Evolutionary conservation across 1,140 invertebrate species (phyloP).

Genomic region (Habropoda laboriosa): DNA sequence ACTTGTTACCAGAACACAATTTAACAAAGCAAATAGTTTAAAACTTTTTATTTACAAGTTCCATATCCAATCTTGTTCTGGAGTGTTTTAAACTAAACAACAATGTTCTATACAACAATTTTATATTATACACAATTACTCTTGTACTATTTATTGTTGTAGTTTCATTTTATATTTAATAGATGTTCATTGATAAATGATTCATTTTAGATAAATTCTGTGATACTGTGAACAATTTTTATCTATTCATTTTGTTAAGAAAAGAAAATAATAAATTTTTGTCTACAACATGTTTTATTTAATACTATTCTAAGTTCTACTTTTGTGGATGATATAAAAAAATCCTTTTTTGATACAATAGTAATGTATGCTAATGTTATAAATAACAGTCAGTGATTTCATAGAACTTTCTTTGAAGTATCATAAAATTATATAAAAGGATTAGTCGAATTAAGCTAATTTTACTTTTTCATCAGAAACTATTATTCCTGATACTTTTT

Average conservation of each 20-base stretch:
- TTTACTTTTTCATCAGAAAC: constrained; percentile 71
- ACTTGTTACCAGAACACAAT: constrained; percentile 8
- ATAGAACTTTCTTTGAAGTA: background rate
- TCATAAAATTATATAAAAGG: background rate
- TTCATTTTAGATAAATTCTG: constrained; percentile 12
- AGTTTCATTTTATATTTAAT: background rate
- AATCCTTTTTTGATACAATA: background rate
- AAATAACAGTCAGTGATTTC: background rate
- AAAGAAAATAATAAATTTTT: constrained; percentile 26
- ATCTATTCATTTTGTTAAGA: background rate
- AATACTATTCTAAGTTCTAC: background rate
- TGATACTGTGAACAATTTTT: constrained; percentile 3
- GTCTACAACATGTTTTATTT: background rate
- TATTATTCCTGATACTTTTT: constrained; percentile 70
- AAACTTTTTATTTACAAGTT: constrained; percentile 18
- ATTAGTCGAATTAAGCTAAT: constrained; percentile 32
- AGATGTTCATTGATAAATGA: constrained; percentile 8
- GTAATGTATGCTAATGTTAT: background rate
- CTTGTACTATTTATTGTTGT: background rate
- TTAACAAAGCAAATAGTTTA: background rate
- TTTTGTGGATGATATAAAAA: background rate
- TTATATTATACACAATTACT: constrained; percentile 5
- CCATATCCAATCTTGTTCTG: background rate
- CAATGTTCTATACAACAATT: constrained; percentile 4
- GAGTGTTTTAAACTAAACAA: background rate